Evolutionary conservation across 2,888 invertebrate species (phyloP).

Genomic region (Lobophora halterata): DNA sequence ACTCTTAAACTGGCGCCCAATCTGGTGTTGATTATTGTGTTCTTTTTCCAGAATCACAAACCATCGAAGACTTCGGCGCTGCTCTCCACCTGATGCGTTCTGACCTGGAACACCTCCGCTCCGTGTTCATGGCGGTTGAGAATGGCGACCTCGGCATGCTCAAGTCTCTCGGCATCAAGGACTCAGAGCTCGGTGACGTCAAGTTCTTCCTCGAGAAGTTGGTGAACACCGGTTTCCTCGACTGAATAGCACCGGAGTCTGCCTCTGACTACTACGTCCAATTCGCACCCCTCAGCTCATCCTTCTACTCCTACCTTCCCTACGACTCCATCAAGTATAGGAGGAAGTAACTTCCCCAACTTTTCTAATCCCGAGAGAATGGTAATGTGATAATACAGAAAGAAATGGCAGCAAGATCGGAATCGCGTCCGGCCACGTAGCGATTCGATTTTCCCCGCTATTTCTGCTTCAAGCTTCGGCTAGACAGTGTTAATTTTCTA

Average conservation of each 20-base stretch:
- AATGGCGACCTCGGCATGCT: conserved; percentile 97
- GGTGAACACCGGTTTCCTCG: conserved; percentile 97
- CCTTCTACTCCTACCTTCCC: conserved; percentile 86
- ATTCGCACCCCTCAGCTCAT: conserved; percentile 85
- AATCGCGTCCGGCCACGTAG: conserved; percentile 74
- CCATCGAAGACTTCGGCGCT: conserved; percentile 96
- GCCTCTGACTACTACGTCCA: conserved; percentile 87
- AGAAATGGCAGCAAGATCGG: conserved; percentile 35
- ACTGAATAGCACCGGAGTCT: conserved; percentile 90
- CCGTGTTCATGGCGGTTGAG: conserved; percentile 97
- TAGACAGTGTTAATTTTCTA: conserved; percentile 49
- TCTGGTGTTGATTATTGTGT: conserved; percentile 7
- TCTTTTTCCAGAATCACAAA: conserved; percentile 90
- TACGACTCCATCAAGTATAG: conserved; percentile 77
- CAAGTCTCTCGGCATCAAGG: conserved; percentile 96
- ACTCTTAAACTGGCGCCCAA: conserved; percentile 28
- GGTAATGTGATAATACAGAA: conserved; percentile 40
- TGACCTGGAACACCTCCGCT: conserved; percentile 94
- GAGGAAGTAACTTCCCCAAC: conserved; percentile 52
- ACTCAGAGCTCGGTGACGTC: conserved; percentile 96
- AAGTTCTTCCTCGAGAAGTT: conserved; percentile 98
- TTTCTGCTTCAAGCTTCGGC: conserved; percentile 34
- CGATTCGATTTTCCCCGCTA: conserved; percentile 43
- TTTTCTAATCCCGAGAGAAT: conserved; percentile 48
- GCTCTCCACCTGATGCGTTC: conserved; percentile 91